Evolutionary conservation across 2,888 invertebrate genomes (phyloP), one percentile per base, ranked within the genome.

Genomic region (Pheosia gnoma): DNA sequence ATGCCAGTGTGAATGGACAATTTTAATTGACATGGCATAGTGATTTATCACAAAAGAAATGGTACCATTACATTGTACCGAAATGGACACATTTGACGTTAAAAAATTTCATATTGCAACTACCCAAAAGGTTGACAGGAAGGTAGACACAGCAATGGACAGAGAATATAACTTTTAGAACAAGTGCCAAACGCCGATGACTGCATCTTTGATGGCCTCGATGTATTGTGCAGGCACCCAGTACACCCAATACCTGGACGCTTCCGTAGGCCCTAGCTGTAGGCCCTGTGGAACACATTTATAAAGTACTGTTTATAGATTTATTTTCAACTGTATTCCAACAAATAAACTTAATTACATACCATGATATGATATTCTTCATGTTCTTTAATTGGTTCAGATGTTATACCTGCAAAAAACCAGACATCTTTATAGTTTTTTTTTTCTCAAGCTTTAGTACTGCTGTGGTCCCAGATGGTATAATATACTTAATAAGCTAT

Each of bases 201-300:
- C 96, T 64, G 98, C 97, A 83, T 98, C 97, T 91, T 98, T 98
- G 82, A 98, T 98, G 74, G 98, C 97, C 82, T 97, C 97, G 60
- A 98, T 95, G 85, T 97, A 98, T 83, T 97, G 97, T 58, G 97
- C 97, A 9, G 98, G 98, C 56, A 98, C 98, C 98, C 98, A 98
- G 90, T 98, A 98, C 66, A 98, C 95, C 97, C 98, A 98, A 89
- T 98, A 98, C 72, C 97, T 94, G 43, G 98, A 98, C 5, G 98
- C 98, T 89, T 98, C 98, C 58, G 98, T 98, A 8, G 98, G 96
- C 13, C 98, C 98, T 73, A 98, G 91, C 90, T 98, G 98, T 66
- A 98, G 94, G 62, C 96, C 98, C 97, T 98, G 89, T 4, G 81
- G 82, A 70, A 66, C 57, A 68, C 65, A 41, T 49, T 47, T 4